Evolutionary conservation across 2,797 vertebrate species (phyloP).

Genomic region (Megalops cyprinoides): DNA sequence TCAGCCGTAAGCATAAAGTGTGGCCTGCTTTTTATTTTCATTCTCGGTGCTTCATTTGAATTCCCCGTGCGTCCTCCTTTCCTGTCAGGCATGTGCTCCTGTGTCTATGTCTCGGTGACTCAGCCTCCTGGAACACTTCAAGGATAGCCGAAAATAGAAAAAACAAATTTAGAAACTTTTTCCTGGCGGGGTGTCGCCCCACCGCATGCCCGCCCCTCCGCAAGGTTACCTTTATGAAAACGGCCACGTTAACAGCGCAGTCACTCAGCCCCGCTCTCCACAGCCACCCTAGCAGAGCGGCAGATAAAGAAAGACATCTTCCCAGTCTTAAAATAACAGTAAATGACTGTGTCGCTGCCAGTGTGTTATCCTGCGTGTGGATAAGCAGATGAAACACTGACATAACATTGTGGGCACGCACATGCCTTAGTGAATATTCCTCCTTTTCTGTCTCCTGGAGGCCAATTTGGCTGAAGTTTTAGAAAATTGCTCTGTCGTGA

Average conservation of each 20-base stretch:
- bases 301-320: neutral
- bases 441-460: neutral
- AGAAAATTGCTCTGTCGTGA: neutral
- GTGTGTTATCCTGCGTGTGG: neutral
- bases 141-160: neutral
- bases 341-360: neutral
- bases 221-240: slow-evolving; percentile 16
- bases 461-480: neutral
- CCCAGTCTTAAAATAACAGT: neutral
- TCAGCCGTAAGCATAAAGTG: neutral
- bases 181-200: neutral
- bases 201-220: neutral
- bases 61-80: neutral
- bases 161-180: neutral
- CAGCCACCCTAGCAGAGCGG: neutral
- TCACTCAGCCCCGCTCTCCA: neutral
- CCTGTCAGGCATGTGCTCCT: neutral
- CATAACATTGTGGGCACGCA: neutral
- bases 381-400: neutral
- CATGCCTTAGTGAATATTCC: neutral
- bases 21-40: neutral
- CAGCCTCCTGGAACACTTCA: neutral
- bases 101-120: neutral
- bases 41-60: neutral
- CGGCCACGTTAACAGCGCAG: neutral